Percentiles rank a stretch among this genome's conserved stretches.
phyloP scores from a whole-genome alignment of 1,140 invertebrate species.

The Muscidifurax raptorellus region DNA sequence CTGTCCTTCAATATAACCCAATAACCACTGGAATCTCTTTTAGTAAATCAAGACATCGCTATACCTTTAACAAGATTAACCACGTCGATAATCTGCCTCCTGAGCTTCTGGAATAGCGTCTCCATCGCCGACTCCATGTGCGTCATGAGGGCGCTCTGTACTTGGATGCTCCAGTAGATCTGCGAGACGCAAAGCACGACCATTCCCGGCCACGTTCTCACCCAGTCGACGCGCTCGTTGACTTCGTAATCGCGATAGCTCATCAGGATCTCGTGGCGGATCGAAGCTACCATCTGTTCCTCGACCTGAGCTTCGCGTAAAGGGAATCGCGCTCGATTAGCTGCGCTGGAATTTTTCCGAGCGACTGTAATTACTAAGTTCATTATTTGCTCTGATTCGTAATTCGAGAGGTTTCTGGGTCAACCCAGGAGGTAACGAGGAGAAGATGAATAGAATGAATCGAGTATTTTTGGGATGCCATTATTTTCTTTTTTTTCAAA shows the following conservation, averaged over 20 bases:
- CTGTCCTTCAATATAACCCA: too few relatives aligned
- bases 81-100: conserved; percentile 80
- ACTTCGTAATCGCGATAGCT: conserved; percentile 84
- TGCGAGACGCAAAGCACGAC: conserved; percentile 90
- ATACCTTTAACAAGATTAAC: conserved; percentile 74
- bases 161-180: conserved; percentile 91
- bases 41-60: background rate
- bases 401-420: too few relatives aligned
- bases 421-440: too few relatives aligned
- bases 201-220: conserved; percentile 92
- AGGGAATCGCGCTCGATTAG: background rate
- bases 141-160: conserved; percentile 82
- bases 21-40: too few relatives aligned
- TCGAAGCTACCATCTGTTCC: conserved; percentile 86
- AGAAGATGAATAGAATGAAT: too few relatives aligned
- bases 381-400: background rate
- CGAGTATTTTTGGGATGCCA: too few relatives aligned
- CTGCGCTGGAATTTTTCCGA: background rate
- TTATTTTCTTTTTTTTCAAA: too few relatives aligned
- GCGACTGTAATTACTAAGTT: background rate
- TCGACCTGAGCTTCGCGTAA: conserved; percentile 79
- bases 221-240: conserved; percentile 83
- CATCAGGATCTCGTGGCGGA: conserved; percentile 83
- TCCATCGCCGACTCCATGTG: conserved; percentile 76
- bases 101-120: conserved; percentile 76